A percentile compares a stretch with the other conserved stretches of the same genome.
These are phyloP conservation scores for Frieseomelitta varia DNA, from an alignment of 1,140 invertebrate species.

Conservation along the genomic window DNA sequence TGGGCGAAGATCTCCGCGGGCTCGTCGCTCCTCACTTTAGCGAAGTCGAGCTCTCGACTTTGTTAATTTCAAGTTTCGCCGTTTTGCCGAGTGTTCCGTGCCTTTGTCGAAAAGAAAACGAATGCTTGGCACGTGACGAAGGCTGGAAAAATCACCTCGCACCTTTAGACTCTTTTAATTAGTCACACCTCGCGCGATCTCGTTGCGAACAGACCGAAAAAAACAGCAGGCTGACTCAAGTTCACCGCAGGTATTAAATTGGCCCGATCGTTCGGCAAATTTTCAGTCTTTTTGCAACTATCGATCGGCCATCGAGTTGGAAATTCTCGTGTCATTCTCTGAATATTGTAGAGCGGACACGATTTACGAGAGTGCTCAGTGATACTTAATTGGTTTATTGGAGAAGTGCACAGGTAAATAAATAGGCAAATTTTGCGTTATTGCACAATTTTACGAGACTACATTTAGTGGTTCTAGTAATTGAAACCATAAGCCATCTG, in stretches of 20 bases:
- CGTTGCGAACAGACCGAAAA: conserved; percentile 27
- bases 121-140: neutral
- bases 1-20: too few relatives aligned
- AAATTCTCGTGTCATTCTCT: neutral
- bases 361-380: neutral
- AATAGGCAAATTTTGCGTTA: neutral
- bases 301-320: neutral
- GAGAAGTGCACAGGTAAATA: neutral
- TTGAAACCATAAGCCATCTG: too few relatives aligned
- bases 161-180: conserved; percentile 18
- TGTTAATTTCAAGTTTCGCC: too few relatives aligned
- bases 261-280: neutral
- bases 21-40: too few relatives aligned
- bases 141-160: neutral
- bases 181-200: conserved; percentile 18
- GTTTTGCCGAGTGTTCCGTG: too few relatives aligned
- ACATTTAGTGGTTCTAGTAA: too few relatives aligned
- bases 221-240: conserved; percentile 32
- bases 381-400: neutral
- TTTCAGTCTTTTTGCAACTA: neutral
- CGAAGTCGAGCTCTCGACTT: too few relatives aligned
- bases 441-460: neutral
- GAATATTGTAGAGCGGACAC: neutral
- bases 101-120: too few relatives aligned
- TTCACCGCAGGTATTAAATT: neutral